phyloP scores from a whole-genome alignment of 2,113 vertebrate species.

The Cisticola juncidis region DNA sequence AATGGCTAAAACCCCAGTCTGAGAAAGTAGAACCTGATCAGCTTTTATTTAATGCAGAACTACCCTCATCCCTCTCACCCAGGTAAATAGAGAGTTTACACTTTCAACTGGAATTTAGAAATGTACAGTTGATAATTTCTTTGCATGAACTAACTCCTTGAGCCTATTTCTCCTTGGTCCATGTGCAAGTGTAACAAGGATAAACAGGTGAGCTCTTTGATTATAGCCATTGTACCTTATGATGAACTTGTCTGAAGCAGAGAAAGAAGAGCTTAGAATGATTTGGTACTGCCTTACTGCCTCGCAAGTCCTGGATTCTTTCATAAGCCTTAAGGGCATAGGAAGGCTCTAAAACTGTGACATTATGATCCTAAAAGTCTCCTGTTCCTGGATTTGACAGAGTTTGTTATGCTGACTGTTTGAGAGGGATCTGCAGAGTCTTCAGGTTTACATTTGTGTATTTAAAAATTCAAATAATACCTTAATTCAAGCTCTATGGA shows the following conservation, averaged over 20 bases:
- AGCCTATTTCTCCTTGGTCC: neutral
- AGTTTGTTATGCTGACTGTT: neutral
- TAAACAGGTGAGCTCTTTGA: neutral
- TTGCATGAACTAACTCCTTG: neutral
- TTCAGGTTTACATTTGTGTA: neutral
- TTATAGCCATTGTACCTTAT: neutral
- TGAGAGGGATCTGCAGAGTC: neutral
- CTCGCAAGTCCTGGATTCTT: neutral
- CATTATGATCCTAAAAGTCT: neutral
- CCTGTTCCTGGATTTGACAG: neutral
- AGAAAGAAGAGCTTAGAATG: neutral
- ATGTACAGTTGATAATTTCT: neutral
- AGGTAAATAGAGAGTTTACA: neutral
- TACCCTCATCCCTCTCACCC: neutral
- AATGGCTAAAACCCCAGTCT: neutral
- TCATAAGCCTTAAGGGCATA: neutral
- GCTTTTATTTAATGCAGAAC: neutral
- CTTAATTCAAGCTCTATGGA: neutral
- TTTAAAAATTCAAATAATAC: neutral
- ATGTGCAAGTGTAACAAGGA: neutral
- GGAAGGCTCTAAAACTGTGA: neutral
- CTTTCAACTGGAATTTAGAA: neutral
- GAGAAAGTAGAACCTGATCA: neutral
- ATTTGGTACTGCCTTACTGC: neutral
- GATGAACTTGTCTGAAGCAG: neutral